phyloP scores from a whole-genome alignment of 2,113 vertebrate genomes.

The Gadus chalcogrammus region DNA sequence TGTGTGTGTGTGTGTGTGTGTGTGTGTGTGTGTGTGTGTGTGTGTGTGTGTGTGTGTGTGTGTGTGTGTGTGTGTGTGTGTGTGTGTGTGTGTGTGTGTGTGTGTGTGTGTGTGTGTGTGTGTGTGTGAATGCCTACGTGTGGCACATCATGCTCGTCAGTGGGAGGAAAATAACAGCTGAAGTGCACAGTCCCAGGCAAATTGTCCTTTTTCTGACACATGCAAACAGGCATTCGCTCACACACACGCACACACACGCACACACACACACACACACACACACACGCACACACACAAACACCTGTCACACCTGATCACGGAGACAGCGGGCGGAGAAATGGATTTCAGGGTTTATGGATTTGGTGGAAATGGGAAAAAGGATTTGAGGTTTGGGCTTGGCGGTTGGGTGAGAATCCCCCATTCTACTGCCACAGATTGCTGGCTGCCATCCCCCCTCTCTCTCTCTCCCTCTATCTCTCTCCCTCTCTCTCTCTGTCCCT shows the following conservation, averaged over 20 bases:
- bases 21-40: slow-evolving; percentile 29
- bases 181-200: slow-evolving; percentile 26
- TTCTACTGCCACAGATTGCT: too few relatives aligned
- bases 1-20: not conserved
- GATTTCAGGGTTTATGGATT: slow-evolving; percentile 49
- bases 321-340: slow-evolving; percentile 34
- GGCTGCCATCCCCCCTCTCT: not conserved
- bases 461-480: too few relatives aligned
- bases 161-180: slow-evolving; percentile 46
- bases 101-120: slow-evolving; percentile 10
- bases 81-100: slow-evolving; percentile 21
- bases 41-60: slow-evolving; percentile 12
- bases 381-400: slow-evolving; percentile 18
- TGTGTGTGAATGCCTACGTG: slow-evolving; percentile 2
- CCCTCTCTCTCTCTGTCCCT: too few relatives aligned
- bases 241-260: slow-evolving; percentile 5
- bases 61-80: slow-evolving; percentile 5
- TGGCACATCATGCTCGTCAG: slow-evolving; percentile 35
- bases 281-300: slow-evolving; percentile 16
- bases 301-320: slow-evolving; percentile 23
- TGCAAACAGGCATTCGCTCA: slow-evolving; percentile 4
- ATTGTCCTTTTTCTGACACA: slow-evolving; percentile 12
- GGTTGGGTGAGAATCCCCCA: slow-evolving; percentile 9
- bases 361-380: slow-evolving; percentile 25
- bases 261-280: slow-evolving; percentile 5